Evolutionary conservation across 2,113 vertebrate species (phyloP), one percentile per base, ranked within the genome.

Genomic region (Eolophus roseicapilla): DNA sequence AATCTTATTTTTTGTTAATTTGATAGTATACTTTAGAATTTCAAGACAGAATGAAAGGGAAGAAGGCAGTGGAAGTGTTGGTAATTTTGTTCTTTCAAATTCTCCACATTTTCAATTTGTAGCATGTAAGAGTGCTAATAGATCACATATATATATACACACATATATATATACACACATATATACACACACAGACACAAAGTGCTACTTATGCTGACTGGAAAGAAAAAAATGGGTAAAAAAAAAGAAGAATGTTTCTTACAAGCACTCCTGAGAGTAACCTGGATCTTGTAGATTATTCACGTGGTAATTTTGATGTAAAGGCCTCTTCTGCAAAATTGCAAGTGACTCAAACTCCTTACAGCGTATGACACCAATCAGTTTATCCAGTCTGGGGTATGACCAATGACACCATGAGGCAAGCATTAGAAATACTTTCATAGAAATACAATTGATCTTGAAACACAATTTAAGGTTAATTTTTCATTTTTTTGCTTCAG

Each of bases 331-430:
- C 28, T 63, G 37, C 27, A 63, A 33, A 43, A 27, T 35, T 65
- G 3, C 5, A 1, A 84, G 17, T 27, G 8, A 57, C 7, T 73
- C 4, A 1, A 74, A 47, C 2, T 5, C 24, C 11, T 90, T 60
- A 17, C 13, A 79, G 3, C 3, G 7, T 25, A 27, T 14, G 10
- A 16, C n/a, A 17, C 0, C 0, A 47, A 43, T 50, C 46, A 60
- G 35, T 35, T 52, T 78, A 50, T 52, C 18, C 39, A 43, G 17
- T 44, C 63, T 63, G 28, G 11, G 16, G 5, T 69, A 23, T 23
- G 28, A 82, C 18, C 24, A 80, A 27, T 20, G 25, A 20, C 8
- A 35, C 20, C 0, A 33, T 15, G 28, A 84, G 28, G 17, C 11
- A 64, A 63, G 10, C 15, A 69, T 21, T 94, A 81, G n/a, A 67